These are phyloP conservation scores for Oreochromis niloticus DNA, from an alignment of 2,113 vertebrate genomes.

Conservation along the genomic window DNA sequence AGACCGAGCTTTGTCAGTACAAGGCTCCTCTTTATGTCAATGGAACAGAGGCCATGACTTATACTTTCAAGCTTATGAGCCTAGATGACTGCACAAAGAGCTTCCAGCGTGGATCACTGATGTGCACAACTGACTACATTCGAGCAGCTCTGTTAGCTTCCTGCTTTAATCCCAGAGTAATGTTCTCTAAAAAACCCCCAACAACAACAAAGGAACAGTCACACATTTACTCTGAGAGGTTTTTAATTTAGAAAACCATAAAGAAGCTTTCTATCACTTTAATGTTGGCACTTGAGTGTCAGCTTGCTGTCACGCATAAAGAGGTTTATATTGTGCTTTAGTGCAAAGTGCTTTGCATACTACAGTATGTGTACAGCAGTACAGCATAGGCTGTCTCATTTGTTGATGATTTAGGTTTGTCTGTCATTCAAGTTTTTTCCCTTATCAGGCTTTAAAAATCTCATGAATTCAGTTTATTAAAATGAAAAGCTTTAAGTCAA, in stretches of 20 bases:
- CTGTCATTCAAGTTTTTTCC: background rate
- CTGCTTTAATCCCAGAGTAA: background rate
- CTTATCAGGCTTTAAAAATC: background rate
- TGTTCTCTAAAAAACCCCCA: background rate
- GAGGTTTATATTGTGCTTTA: background rate
- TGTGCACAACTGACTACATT: background rate
- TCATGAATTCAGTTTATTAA: background rate
- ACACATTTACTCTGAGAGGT: background rate
- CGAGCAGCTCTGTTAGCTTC: background rate
- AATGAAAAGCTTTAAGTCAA: background rate
- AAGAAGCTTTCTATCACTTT: background rate
- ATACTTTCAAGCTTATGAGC: background rate
- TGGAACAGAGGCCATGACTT: background rate
- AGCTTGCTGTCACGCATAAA: background rate
- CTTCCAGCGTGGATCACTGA: background rate
- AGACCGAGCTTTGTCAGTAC: constrained; percentile 11
- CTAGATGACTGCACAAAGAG: background rate
- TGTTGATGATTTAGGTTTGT: background rate
- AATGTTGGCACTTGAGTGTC: background rate
- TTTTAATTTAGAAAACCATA: background rate
- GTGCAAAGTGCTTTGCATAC: background rate
- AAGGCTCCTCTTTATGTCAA: constrained; percentile 27
- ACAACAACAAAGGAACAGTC: background rate
- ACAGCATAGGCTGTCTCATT: background rate
- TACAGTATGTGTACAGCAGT: background rate